These are phyloP conservation scores for Venusia cambrica DNA, from an alignment of 2,888 invertebrate species.

Conservation along the genomic window DNA sequence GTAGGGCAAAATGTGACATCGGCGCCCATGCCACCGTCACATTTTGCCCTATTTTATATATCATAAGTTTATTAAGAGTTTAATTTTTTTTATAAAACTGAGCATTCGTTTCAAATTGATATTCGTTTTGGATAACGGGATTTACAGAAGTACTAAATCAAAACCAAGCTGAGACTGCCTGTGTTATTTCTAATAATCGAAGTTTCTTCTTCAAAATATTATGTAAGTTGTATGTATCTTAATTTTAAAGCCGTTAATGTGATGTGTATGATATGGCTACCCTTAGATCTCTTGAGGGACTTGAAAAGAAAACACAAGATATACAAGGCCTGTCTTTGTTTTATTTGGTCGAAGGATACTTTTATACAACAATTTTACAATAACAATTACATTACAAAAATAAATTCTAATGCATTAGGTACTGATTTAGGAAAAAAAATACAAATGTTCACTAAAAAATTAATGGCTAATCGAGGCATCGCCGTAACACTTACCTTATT, in stretches of 20 bases:
- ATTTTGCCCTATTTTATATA: too few relatives aligned
- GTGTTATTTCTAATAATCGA: too few relatives aligned
- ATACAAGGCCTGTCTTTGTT: slow-evolving; percentile 15
- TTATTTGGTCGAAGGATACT: slow-evolving; percentile 23
- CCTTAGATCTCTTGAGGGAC: slow-evolving; percentile 11
- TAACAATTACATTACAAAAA: slow-evolving; percentile 22
- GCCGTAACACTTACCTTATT: slow-evolving; percentile 16
- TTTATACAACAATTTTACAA: slow-evolving; percentile 16
- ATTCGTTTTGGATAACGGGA: too few relatives aligned
- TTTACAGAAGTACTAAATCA: too few relatives aligned
- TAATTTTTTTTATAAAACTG: too few relatives aligned
- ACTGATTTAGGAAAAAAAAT: slow-evolving; percentile 13
- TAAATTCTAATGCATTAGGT: slow-evolving; percentile 15
- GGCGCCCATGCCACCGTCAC: too few relatives aligned
- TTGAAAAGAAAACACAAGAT: slow-evolving; percentile 17
- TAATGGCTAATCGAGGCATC: slow-evolving; percentile 12
- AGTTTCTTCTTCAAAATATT: too few relatives aligned
- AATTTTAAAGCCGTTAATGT: slow-evolving; percentile 11
- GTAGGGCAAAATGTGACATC: too few relatives aligned
- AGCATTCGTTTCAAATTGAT: too few relatives aligned
- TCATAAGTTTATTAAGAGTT: too few relatives aligned
- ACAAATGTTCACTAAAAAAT: slow-evolving; percentile 10
- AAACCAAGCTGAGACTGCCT: too few relatives aligned
- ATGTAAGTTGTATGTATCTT: too few relatives aligned
- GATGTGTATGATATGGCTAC: slow-evolving; percentile 7